Evolutionary conservation across 1,140 invertebrate species (phyloP).

Genomic region (Pseudobourletiella spinata): DNA sequence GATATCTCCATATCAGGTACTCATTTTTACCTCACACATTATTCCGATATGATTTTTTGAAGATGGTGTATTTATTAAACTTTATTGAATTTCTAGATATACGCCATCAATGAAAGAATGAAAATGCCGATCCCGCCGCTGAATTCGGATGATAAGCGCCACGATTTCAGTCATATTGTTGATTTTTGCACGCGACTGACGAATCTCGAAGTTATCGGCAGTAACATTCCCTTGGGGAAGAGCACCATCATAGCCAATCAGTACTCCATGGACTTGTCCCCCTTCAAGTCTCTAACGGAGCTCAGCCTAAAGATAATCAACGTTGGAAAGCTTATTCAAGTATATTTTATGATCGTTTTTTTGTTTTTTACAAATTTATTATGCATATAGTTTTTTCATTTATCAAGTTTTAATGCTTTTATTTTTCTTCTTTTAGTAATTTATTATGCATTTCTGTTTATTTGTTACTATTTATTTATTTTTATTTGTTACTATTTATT

Average conservation of each 20-base stretch:
- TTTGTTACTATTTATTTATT: too few species aligned
- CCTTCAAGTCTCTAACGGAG: conserved; percentile 60
- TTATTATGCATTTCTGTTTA: too few species aligned
- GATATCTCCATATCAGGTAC: conserved; percentile 64
- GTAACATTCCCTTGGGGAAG: conserved; percentile 51
- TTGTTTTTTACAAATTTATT: too few species aligned
- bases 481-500: too few species aligned
- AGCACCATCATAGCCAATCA: conserved; percentile 75
- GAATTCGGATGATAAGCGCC: conserved; percentile 56
- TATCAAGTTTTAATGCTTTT: too few species aligned
- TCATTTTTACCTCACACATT: too few species aligned
- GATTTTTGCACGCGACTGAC: conserved; percentile 73
- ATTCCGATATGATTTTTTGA: too few species aligned
- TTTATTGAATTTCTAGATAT: too few species aligned
- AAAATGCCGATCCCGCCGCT: conserved; percentile 71
- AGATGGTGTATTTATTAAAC: too few species aligned
- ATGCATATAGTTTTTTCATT: too few species aligned
- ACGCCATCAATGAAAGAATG: conserved; percentile 76
- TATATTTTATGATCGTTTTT: conserved; percentile 3
- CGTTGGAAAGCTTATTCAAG: conserved; percentile 24
- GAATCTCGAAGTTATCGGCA: conserved; percentile 59
- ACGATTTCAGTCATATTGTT: conserved; percentile 79
- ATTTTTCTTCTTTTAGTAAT: too few species aligned
- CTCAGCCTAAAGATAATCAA: conserved; percentile 32
- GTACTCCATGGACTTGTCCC: conserved; percentile 66